phyloP scores from a whole-genome alignment of 2,113 vertebrate genomes.

The Etheostoma cragini region DNA sequence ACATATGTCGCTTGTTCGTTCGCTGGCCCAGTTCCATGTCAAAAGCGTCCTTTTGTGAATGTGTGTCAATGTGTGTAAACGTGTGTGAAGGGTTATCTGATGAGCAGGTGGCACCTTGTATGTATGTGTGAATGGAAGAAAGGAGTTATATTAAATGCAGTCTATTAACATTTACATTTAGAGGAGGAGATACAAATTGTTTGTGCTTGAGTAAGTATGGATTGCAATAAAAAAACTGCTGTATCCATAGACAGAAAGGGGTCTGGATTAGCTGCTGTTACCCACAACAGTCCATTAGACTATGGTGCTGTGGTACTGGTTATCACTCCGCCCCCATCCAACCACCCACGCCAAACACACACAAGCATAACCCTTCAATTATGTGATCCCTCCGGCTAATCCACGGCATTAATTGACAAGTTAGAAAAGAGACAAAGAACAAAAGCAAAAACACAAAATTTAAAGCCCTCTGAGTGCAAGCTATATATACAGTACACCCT shows the following conservation, averaged over 20 bases:
- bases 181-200: constrained; percentile 33
- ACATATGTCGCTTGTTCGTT: not conserved
- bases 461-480: not conserved
- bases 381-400: constrained; percentile 38
- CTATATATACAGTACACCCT: not conserved
- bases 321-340: constrained; percentile 20
- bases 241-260: constrained; percentile 8
- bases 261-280: constrained; percentile 30
- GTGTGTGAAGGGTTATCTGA: too few relatives aligned
- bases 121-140: too few relatives aligned
- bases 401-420: constrained; percentile 60
- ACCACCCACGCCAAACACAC: constrained; percentile 11
- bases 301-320: constrained; percentile 14
- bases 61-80: too few relatives aligned
- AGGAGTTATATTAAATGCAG: too few relatives aligned
- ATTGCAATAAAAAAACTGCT: constrained; percentile 23
- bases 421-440: constrained; percentile 43
- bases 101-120: too few relatives aligned
- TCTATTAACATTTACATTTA: not conserved
- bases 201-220: constrained; percentile 29
- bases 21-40: too few relatives aligned
- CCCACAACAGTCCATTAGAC: constrained; percentile 34
- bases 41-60: too few relatives aligned
- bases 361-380: constrained; percentile 8
- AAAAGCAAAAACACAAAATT: constrained; percentile 20